phyloP scores from a whole-genome alignment of 2,113 vertebrate species.

The rat (Rattus norvegicus) region DNA sequence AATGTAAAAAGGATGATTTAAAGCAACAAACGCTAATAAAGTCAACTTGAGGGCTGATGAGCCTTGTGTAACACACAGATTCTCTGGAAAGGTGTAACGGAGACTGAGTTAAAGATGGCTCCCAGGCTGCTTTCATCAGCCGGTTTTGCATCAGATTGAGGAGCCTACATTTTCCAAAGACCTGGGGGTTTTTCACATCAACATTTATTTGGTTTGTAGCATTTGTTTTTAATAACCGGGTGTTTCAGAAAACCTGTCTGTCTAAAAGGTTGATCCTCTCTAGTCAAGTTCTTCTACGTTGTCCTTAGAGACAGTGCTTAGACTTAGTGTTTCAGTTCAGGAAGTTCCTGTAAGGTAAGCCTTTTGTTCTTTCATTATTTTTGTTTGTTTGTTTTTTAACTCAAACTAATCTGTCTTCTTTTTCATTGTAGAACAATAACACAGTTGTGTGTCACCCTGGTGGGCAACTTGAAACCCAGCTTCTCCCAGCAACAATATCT shows the following conservation, averaged over 20 bases:
- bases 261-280: constrained; percentile 45
- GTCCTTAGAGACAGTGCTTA: neutral
- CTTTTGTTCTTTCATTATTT: no score
- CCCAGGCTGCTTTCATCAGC: constrained; percentile 76
- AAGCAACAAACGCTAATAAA: constrained; percentile 87
- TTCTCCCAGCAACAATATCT: neutral
- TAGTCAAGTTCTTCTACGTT: constrained; percentile 22
- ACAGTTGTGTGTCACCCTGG: neutral
- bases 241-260: constrained; percentile 52
- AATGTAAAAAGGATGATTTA: constrained; percentile 87
- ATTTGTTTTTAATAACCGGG: constrained; percentile 58
- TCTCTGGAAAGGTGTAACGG: constrained; percentile 82
- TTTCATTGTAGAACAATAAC: neutral
- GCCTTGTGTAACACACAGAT: constrained; percentile 82
- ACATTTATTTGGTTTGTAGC: constrained; percentile 65
- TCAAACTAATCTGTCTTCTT: neutral
- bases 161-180: constrained; percentile 72
- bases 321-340: neutral
- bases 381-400: neutral
- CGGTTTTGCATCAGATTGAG: constrained; percentile 51
- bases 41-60: constrained; percentile 83
- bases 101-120: constrained; percentile 75
- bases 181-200: constrained; percentile 54
- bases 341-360: constrained; percentile 14
- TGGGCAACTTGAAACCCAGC: neutral